Evolutionary conservation across 2,113 vertebrate genomes (phyloP).

Genomic region (Girardinichthys multiradiatus): DNA sequence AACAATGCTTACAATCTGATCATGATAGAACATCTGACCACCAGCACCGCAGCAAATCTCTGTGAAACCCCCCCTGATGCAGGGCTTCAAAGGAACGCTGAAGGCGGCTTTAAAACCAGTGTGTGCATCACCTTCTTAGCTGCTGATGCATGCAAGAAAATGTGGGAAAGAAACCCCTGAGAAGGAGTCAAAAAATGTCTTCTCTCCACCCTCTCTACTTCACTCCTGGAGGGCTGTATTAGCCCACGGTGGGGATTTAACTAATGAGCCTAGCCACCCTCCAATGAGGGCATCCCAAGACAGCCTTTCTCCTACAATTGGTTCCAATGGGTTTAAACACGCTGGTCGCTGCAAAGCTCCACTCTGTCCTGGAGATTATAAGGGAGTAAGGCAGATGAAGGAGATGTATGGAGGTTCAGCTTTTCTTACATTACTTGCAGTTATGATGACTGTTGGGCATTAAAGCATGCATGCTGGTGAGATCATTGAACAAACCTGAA

Average conservation of each 20-base stretch:
- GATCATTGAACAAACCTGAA: slow-evolving; percentile 12
- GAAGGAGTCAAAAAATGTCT: slow-evolving; percentile 80
- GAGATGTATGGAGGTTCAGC: slow-evolving; percentile 62
- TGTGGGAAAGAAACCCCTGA: slow-evolving; percentile 77
- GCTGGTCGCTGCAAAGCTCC: slow-evolving; percentile 73
- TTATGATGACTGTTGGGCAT: slow-evolving; percentile 50
- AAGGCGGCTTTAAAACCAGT: slow-evolving; percentile 59
- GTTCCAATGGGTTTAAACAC: slow-evolving; percentile 84
- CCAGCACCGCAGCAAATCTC: slow-evolving; percentile 17
- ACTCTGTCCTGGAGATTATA: slow-evolving; percentile 79
- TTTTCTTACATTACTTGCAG: slow-evolving; percentile 66
- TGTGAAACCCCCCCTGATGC: slow-evolving; percentile 24
- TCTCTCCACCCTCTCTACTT: slow-evolving; percentile 66
- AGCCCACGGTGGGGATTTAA: slow-evolving; percentile 83
- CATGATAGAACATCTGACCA: slow-evolving; percentile 37
- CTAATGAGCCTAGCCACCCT: slow-evolving; percentile 84
- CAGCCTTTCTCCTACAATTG: slow-evolving; percentile 84
- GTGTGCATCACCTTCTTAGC: slow-evolving; percentile 64
- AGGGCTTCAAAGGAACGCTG: slow-evolving; percentile 56
- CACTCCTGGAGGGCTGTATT: slow-evolving; percentile 79
- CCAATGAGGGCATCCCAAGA: slow-evolving; percentile 82
- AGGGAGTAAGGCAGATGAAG: slow-evolving; percentile 79
- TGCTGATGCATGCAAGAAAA: slow-evolving; percentile 83
- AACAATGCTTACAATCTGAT: slow-evolving; percentile 7
- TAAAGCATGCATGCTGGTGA: slow-evolving; percentile 7